phyloP scores from a whole-genome alignment of 1,140 invertebrate species.

The Protaetia brevitarsis region DNA sequence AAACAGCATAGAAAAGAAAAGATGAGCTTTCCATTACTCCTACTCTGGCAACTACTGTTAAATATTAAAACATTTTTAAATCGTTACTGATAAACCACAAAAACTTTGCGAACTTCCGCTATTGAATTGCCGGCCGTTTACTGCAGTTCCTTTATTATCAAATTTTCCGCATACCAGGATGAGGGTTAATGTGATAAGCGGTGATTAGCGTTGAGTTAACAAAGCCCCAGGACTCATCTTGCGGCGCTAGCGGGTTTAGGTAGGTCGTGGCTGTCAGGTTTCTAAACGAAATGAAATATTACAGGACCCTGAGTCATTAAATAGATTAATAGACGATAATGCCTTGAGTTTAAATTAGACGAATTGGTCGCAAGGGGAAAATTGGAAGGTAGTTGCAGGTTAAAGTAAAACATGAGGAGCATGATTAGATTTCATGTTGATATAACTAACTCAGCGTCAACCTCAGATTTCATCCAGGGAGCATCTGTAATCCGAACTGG shows the following conservation, averaged over 20 bases:
- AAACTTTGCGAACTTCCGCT: no score
- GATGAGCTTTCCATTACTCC: no score
- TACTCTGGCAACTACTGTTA: no score
- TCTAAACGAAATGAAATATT: conserved; percentile 7
- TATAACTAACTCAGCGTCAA: neutral
- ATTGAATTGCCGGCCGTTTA: no score
- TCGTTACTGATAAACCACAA: no score
- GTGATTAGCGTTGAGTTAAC: conserved; percentile 38
- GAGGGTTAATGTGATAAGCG: conserved; percentile 37
- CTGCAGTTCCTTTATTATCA: no score
- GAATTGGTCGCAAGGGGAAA: neutral
- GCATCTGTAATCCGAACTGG: no score
- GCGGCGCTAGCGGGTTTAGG: neutral
- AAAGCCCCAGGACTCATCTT: conserved; percentile 24
- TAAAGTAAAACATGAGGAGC: neutral
- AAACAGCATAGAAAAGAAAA: no score
- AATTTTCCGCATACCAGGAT: conserved; percentile 3
- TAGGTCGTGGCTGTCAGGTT: neutral
- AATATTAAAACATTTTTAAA: no score
- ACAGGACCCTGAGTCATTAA: neutral
- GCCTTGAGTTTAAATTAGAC: neutral
- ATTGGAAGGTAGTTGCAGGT: neutral
- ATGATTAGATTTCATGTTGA: no score
- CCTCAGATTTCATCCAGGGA: no score
- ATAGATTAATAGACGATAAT: neutral